phyloP scores from a whole-genome alignment of 2,888 invertebrate genomes.

The Elgonia sp. region DNA sequence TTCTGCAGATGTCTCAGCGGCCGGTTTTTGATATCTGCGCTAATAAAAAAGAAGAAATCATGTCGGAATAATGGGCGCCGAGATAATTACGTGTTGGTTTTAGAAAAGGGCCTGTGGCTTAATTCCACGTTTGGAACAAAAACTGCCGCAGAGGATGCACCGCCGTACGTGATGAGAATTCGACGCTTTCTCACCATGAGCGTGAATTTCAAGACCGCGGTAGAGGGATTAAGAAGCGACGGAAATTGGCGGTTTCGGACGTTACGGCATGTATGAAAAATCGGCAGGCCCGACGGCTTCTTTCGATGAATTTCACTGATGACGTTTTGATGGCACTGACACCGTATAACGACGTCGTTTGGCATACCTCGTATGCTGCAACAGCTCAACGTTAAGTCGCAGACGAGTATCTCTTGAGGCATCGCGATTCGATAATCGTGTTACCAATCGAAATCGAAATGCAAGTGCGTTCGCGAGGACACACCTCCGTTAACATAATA shows the following conservation, averaged over 20 bases:
- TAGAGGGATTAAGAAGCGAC: slow-evolving; percentile 59
- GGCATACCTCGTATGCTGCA: not conserved
- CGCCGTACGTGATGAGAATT: slow-evolving; percentile 78
- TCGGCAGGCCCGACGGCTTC: slow-evolving; percentile 40
- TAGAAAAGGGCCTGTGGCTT: slow-evolving; percentile 85
- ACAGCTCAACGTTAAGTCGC: too few species aligned
- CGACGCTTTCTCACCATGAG: slow-evolving; percentile 72
- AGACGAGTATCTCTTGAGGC: slow-evolving; percentile 24
- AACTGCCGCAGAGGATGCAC: slow-evolving; percentile 65
- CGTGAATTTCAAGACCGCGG: slow-evolving; percentile 74
- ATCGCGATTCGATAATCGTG: slow-evolving; percentile 63
- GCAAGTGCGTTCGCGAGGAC: slow-evolving; percentile 47
- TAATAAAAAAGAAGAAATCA: slow-evolving; percentile 73
- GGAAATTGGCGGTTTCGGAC: slow-evolving; percentile 64
- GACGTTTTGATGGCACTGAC: slow-evolving; percentile 37
- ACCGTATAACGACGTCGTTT: slow-evolving; percentile 15
- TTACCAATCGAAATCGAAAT: slow-evolving; percentile 69
- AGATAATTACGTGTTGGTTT: slow-evolving; percentile 87
- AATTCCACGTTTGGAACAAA: slow-evolving; percentile 82
- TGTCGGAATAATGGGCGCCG: slow-evolving; percentile 83
- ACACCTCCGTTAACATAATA: slow-evolving; percentile 72
- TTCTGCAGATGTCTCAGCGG: slow-evolving; percentile 66
- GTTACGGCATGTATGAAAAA: slow-evolving; percentile 49
- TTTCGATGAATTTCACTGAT: slow-evolving; percentile 44
- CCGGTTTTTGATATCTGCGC: slow-evolving; percentile 38